Evolutionary conservation across 2,113 vertebrate species (phyloP).

Genomic region (Chaetops frenatus): DNA sequence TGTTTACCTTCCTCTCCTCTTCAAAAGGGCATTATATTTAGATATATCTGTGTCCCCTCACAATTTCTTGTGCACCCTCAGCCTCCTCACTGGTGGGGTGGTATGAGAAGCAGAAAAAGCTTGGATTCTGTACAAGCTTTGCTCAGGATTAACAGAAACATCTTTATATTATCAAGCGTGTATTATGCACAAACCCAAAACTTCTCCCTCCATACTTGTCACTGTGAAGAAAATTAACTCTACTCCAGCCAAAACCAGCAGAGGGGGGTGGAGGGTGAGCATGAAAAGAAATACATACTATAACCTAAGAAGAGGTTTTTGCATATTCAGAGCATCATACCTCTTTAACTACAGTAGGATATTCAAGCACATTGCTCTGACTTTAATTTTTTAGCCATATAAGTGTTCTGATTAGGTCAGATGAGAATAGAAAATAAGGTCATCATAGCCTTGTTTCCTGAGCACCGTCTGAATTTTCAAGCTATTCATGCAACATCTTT

Average conservation of each 20-base stretch:
- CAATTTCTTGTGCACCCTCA: neutral
- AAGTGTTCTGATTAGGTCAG: neutral
- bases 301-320: neutral
- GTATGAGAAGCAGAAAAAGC: neutral
- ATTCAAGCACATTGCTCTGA: neutral
- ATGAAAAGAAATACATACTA: neutral
- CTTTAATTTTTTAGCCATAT: neutral
- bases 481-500: neutral
- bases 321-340: neutral
- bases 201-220: neutral
- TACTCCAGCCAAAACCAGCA: neutral
- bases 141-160: neutral
- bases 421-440: neutral
- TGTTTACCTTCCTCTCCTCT: neutral
- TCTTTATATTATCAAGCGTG: neutral
- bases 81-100: neutral
- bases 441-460: neutral
- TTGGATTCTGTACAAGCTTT: neutral
- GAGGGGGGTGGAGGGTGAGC: rapidly evolving
- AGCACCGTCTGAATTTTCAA: neutral
- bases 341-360: neutral
- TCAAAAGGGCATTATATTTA: neutral
- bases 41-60: too few species aligned
- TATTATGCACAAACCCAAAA: neutral
- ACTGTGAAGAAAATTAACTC: neutral